Conservation (phyloP, 2,888 invertebrate genomes). For the Julus scandinavius region DNA sequence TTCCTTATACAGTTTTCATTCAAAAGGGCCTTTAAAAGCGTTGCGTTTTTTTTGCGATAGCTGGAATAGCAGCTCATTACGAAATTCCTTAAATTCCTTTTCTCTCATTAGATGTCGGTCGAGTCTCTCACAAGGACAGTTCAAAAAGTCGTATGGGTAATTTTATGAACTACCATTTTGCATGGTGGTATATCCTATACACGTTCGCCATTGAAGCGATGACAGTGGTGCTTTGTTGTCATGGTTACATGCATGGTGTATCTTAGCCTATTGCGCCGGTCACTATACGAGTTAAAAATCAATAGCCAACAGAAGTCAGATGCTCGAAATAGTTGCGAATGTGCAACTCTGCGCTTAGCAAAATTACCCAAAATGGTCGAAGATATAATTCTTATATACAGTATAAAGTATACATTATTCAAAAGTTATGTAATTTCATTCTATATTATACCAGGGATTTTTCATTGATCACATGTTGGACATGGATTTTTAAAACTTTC, state of each 20-base stretch:
- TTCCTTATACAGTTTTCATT: slow-evolving; percentile 24
- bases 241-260: background rate
- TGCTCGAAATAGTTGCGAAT: background rate
- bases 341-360: too few relatives aligned
- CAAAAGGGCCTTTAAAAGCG: background rate
- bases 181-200: too few relatives aligned
- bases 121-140: background rate
- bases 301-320: background rate
- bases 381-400: too few relatives aligned
- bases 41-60: background rate
- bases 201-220: background rate
- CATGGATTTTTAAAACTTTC: background rate
- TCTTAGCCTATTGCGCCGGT: background rate
- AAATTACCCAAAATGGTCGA: too few relatives aligned
- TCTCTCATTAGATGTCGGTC: background rate
- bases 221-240: background rate
- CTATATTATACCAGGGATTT: background rate
- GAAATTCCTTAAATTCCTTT: background rate
- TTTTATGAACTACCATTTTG: background rate
- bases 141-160: background rate
- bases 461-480: background rate
- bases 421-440: too few relatives aligned
- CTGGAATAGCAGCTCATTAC: background rate
- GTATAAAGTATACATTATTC: too few relatives aligned
- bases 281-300: background rate